Evolutionary conservation across 1,140 invertebrate species (phyloP).

Genomic region (Tribolium castaneum): DNA sequence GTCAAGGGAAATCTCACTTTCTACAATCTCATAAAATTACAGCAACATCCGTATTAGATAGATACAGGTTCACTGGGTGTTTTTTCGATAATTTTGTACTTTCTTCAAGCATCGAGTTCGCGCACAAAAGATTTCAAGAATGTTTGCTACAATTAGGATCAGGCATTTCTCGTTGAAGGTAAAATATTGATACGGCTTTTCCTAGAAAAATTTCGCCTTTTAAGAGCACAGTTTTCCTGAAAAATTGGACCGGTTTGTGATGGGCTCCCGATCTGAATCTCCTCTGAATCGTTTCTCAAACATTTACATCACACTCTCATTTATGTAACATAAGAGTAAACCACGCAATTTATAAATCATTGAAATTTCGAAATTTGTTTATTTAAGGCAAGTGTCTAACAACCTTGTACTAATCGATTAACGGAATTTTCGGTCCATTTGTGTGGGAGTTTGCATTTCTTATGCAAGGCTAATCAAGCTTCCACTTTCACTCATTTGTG

Average conservation of each 20-base stretch:
- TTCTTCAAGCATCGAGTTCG: background rate
- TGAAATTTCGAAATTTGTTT: background rate
- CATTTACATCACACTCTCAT: background rate
- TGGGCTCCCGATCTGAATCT: background rate
- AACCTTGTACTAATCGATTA: background rate
- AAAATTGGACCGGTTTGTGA: background rate
- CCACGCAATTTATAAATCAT: background rate
- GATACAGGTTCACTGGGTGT: background rate
- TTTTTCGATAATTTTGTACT: background rate
- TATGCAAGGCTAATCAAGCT: constrained; percentile 9
- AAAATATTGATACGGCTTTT: background rate
- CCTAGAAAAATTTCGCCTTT: background rate
- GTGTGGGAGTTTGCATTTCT: constrained; percentile 5
- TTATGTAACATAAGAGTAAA: background rate
- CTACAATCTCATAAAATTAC: background rate
- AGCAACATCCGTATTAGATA: constrained; percentile 12
- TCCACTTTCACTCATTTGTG: constrained; percentile 11
- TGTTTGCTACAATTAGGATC: background rate
- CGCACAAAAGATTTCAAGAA: background rate
- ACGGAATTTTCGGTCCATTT: background rate
- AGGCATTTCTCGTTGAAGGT: background rate
- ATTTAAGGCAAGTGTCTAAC: background rate
- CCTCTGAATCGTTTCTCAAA: background rate
- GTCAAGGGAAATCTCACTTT: constrained; percentile 12
- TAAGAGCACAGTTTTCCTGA: background rate